These are phyloP conservation scores for Temnothorax unifasciatus DNA, from an alignment of 2,888 invertebrate species.

Conservation along the genomic window DNA sequence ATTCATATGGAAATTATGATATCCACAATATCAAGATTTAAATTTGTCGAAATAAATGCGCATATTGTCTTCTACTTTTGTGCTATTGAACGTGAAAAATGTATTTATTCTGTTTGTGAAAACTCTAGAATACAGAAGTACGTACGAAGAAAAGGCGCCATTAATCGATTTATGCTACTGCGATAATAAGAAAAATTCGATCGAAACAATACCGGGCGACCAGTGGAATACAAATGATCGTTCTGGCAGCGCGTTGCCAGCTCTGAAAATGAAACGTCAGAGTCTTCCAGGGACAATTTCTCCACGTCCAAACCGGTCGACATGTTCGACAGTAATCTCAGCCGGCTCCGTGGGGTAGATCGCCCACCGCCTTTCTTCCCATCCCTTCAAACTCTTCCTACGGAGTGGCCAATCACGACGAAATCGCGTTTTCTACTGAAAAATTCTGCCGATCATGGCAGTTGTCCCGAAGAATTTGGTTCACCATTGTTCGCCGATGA, in stretches of 20 bases:
- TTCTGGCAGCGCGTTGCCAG: conserved; percentile 50
- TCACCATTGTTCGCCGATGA: conserved; percentile 35
- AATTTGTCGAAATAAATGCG: neutral
- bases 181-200: conserved; percentile 52
- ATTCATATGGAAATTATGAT: neutral
- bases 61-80: neutral
- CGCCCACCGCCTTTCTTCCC: neutral
- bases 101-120: neutral
- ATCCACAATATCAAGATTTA: neutral
- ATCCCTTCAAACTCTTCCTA: conserved; percentile 45
- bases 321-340: conserved; percentile 76
- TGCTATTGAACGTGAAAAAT: neutral
- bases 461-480: conserved; percentile 55
- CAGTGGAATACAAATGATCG: conserved; percentile 64
- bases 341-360: conserved; percentile 64
- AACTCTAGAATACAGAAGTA: neutral
- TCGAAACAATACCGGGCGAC: conserved; percentile 41
- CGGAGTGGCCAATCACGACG: conserved; percentile 67
- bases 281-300: conserved; percentile 72
- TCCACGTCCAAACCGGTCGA: conserved; percentile 70
- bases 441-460: conserved; percentile 56
- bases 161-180: conserved; percentile 45
- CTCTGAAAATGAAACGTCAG: conserved; percentile 74
- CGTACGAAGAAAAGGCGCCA: neutral
- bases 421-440: conserved; percentile 65